Base-by-base conservation (phyloP, 2,113 vertebrate species). In the Grus americana region DNA sequence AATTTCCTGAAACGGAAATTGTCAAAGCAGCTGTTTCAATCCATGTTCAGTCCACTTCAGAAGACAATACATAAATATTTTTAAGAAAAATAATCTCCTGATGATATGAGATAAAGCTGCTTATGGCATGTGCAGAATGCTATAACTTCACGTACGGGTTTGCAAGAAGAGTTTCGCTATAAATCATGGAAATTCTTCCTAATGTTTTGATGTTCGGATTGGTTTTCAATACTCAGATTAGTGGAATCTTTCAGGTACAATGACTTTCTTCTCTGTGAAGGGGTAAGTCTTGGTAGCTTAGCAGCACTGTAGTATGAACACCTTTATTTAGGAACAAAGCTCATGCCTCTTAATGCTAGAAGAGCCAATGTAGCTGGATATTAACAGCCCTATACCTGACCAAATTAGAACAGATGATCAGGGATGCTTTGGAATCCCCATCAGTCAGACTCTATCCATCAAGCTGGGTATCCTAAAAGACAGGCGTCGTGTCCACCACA, bases 401-500 rank as follows among this genome's bases (percentile, higher is more conserved):
- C 49, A 62, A 58, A 79, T 58, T 29, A 70, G 44, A 93, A n/a
- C 4, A 78, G 50, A 42, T 67, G 26, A 55, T 26, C 44, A 66
- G 40, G 9, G 49, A 57, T 55, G 7, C 29, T 68, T 52, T 72
- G 73, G 44, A 65, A 24, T 59, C 55, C 62, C 36, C 79, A 27
- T 67, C 55, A 82, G 61, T 32, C 19, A 27, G 49, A 50, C 21
- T 58, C 23, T 13, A 11, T 17, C 61, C 40, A 21, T n/a, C 40
- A 49, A 68, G 23, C 12, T 42, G 36, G 8, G 40, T 70, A 40
- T 47, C 36, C 44, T 42, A 34, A 79, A n/a, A 70, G 73, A 75
- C 0, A 61, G 12, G 19, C 18, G 82, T 57, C 15, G 5, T 8
- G 36, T 47, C 50, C 38, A 58, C 18, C 55, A 47, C 0, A 1